Conservation (phyloP, 2,888 invertebrate genomes). For the Conus canariensis region DNA sequence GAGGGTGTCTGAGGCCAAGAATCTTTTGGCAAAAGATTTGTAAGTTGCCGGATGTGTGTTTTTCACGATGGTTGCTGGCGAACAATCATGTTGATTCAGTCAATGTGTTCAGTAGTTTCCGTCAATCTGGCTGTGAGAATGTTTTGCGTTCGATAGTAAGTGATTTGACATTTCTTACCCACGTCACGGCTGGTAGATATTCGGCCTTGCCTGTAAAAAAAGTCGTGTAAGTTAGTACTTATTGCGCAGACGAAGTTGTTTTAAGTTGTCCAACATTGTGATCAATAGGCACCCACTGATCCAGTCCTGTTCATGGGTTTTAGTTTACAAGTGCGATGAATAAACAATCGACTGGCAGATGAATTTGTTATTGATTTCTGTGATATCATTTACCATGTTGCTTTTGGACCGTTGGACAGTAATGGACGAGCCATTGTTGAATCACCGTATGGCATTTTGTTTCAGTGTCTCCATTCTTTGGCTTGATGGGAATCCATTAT, state of each 20-base stretch:
- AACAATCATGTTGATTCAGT: too few species aligned
- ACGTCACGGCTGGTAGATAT: not conserved
- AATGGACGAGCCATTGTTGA: too few species aligned
- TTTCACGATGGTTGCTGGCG: not conserved
- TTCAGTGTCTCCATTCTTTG: too few species aligned
- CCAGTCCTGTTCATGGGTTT: too few species aligned
- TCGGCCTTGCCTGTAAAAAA: not conserved
- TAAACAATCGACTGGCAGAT: too few species aligned
- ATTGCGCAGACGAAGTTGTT: not conserved
- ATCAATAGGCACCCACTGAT: too few species aligned
- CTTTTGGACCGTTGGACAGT: too few species aligned
- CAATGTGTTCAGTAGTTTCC: too few species aligned
- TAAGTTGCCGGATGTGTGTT: constrained; percentile 51
- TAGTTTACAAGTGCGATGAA: too few species aligned
- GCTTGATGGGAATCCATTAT: too few species aligned
- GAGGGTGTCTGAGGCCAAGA: constrained; percentile 66
- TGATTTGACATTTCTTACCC: not conserved
- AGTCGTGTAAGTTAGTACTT: not conserved
- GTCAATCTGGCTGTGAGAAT: not conserved
- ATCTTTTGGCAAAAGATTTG: constrained; percentile 65
- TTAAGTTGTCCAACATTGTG: too few species aligned
- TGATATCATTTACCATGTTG: not conserved
- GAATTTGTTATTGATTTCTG: not conserved
- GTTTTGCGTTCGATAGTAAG: not conserved
- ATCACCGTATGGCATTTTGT: too few species aligned